Base-by-base conservation (phyloP, 2,888 invertebrate genomes). In the Drosophila borealis region DNA sequence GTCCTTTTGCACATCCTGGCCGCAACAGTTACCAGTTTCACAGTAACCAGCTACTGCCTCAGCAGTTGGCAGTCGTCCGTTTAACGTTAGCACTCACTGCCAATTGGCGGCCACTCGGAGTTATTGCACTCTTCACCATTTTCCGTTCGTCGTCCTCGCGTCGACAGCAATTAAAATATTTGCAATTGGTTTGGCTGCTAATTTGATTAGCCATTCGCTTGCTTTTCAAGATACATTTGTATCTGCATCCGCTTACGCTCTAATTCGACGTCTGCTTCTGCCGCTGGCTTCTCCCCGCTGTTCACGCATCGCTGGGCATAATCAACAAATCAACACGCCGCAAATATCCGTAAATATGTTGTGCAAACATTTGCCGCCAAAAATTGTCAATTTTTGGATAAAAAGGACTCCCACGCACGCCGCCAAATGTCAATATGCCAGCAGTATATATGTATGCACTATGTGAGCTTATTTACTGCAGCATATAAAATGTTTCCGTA, bases 311-410 rank as follows among this genome's bases (percentile, higher is more conserved):
- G 73, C 25, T 70, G 53, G 33, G 39, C 46, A 50, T 73, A 66
- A 71, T 71, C 70, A 71, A 71, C 73, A 71, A 72, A 57, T 70
- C 72, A 72, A 70, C 70, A 56, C 57, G 42, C 69, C 50, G 55
- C 73, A 70, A 71, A 71, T 66, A 73, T 65, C 70, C 67, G 73
- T 55, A 71, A 71, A 71, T 71, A 71, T 72, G 57, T 54, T 71
- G 53, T 17, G 73, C 65, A 71, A 71, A 71, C 66, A 71, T 71
- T 71, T 71, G 53, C 54, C 74, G 57, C 55, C 74, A 74, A 74
- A 74, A 74, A 74, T 72, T 74, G 74, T 49, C 74, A 62, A 74
- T 69, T 74, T 62, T 51, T 8, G 55, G 37, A 50, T 39, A 50
- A 53, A 44, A 41, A 44, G 48, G 14, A 19, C 51, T 13, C 46